Conservation (phyloP, 2,888 invertebrate species). For the Liodrosophila aerea region DNA sequence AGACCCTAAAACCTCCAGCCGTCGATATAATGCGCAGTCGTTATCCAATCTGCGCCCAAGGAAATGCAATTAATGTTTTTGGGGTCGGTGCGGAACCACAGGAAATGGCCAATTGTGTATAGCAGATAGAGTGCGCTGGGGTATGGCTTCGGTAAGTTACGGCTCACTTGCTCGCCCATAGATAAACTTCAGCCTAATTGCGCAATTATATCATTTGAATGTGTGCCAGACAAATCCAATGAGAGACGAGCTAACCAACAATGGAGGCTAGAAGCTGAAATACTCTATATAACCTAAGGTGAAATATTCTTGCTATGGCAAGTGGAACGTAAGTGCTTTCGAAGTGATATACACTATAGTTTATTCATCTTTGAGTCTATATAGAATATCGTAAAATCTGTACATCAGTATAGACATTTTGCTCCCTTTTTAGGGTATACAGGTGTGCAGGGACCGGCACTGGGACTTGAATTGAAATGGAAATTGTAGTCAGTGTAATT, state of each 20-base stretch:
- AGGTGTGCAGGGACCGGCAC: neutral
- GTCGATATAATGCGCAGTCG: slow-evolving; percentile 11
- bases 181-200: slow-evolving; percentile 51
- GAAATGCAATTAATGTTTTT: slow-evolving; percentile 44
- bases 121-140: slow-evolving; percentile 20
- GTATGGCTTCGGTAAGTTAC: neutral
- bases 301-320: too few species aligned
- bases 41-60: slow-evolving; percentile 21
- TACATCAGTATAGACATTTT: too few species aligned
- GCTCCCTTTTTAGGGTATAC: neutral
- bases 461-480: neutral
- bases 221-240: slow-evolving; percentile 24
- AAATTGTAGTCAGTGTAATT: slow-evolving; percentile 47
- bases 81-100: slow-evolving; percentile 13
- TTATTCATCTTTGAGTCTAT: too few species aligned
- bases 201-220: slow-evolving; percentile 55
- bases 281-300: neutral
- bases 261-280: neutral
- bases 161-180: slow-evolving; percentile 20
- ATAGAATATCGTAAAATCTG: too few species aligned
- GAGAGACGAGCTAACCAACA: slow-evolving; percentile 1
- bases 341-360: too few species aligned
- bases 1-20: neutral
- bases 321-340: too few species aligned
- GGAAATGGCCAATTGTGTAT: slow-evolving; percentile 33